Percentiles rank a stretch among this genome's conserved stretches.
phyloP scores from a whole-genome alignment of 2,113 vertebrate species.

The Pluvianellus socialis region DNA sequence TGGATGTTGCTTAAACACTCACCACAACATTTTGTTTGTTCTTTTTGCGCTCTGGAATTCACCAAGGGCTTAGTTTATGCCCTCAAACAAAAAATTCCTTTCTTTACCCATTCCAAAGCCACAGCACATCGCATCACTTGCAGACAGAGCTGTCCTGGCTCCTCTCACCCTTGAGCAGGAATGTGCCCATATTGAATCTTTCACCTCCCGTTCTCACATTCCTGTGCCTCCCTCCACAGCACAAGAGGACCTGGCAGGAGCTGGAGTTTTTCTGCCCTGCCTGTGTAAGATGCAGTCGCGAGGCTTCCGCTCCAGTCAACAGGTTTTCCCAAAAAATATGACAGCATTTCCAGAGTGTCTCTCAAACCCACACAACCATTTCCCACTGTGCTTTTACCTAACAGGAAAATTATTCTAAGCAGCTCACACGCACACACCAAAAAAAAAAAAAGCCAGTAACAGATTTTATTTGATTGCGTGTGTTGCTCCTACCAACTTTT shows the following conservation, averaged over 20 bases:
- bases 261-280: neutral
- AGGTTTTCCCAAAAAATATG: neutral
- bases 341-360: neutral
- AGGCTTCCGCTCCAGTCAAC: neutral
- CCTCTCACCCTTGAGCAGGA: neutral
- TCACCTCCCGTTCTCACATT: neutral
- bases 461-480: neutral
- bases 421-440: neutral
- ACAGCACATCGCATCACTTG: rapidly evolving
- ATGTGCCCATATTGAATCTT: neutral
- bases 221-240: neutral
- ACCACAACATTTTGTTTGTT: neutral
- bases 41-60: neutral
- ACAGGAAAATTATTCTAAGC: neutral
- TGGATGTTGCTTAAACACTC: neutral
- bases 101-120: neutral
- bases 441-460: rapidly evolving
- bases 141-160: neutral
- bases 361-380: neutral
- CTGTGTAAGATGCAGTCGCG: rapidly evolving
- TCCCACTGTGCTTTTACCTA: neutral
- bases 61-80: neutral
- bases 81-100: neutral
- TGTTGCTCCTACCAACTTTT: neutral
- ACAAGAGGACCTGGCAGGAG: neutral